Percentiles rank a stretch among this genome's conserved stretches.
Evolutionary conservation across 2,113 vertebrate species (phyloP).

Genomic region (Ptychochromis oligacanthus): DNA sequence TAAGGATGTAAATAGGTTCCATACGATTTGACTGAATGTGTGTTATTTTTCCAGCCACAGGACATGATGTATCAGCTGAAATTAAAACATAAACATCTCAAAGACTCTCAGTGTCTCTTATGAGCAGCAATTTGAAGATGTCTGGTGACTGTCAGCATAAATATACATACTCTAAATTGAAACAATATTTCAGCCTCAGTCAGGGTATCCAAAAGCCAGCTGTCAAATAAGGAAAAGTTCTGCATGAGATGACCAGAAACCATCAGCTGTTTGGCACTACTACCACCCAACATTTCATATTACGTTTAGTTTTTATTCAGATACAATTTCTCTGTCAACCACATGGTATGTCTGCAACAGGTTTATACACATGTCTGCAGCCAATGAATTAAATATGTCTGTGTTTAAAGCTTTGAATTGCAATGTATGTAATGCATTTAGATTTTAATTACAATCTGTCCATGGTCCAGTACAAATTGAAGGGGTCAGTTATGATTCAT

Average conservation of each 20-base stretch:
- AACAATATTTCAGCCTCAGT: not conserved
- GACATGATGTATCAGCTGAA: not conserved
- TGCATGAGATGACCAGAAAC: not conserved
- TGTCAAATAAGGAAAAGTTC: not conserved
- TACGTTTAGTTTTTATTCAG: not conserved
- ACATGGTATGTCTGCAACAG: too few relatives aligned
- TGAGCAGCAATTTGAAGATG: not conserved
- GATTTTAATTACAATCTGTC: too few relatives aligned
- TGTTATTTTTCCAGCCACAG: not conserved
- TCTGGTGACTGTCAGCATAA: not conserved
- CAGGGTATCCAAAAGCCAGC: not conserved
- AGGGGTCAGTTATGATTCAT: too few relatives aligned
- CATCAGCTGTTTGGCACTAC: not conserved
- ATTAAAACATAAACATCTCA: not conserved
- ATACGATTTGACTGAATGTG: not conserved
- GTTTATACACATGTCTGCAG: too few relatives aligned
- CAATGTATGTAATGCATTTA: too few relatives aligned
- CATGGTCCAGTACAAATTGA: too few relatives aligned
- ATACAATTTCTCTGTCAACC: not conserved
- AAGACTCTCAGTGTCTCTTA: not conserved
- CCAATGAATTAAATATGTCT: too few relatives aligned
- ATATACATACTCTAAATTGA: not conserved
- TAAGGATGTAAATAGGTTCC: not conserved
- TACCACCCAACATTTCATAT: not conserved
- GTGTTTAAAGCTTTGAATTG: too few relatives aligned